Conservation (phyloP, 2,888 invertebrate species). For the Dryobotodes eremita region DNA sequence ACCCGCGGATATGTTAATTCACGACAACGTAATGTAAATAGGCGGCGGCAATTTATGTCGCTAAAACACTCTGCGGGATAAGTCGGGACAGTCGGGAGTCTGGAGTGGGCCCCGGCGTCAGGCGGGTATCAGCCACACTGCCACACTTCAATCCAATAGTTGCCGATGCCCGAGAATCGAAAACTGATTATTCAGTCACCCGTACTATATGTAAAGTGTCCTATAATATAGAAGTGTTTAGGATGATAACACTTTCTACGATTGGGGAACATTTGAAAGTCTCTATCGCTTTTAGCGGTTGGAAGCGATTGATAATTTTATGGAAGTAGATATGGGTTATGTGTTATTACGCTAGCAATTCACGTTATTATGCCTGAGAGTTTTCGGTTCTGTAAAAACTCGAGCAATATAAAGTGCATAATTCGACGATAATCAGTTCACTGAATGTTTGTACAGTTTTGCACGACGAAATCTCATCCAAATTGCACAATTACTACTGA, state of each 20-base stretch:
- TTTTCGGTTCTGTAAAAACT: conserved; percentile 31
- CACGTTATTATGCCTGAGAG: conserved; percentile 10
- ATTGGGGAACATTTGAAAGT: conserved; percentile 38
- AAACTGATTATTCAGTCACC: conserved; percentile 79
- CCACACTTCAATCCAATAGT: conserved; percentile 64
- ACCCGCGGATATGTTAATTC: conserved; percentile 88
- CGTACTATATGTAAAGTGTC: conserved; percentile 70
- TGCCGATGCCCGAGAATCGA: conserved; percentile 72
- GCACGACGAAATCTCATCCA: conserved; percentile 4
- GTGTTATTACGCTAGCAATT: conserved; percentile 27
- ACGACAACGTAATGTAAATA: conserved; percentile 86
- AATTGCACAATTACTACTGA: conserved; percentile 15
- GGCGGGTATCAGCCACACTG: conserved; percentile 12
- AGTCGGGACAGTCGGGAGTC: conserved; percentile 69
- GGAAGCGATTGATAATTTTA: conserved; percentile 49
- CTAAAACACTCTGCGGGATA: conserved; percentile 84
- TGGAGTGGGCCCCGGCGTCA: conserved; percentile 32
- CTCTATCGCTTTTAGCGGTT: conserved; percentile 36
- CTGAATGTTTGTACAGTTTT: conserved; percentile 7
- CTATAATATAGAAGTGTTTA: conserved; percentile 44
- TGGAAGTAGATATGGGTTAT: conserved; percentile 34
- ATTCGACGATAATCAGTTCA: conserved; percentile 29
- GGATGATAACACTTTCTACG: conserved; percentile 35
- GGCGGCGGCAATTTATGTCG: conserved; percentile 87
- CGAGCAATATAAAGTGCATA: conserved; percentile 9